Percentiles rank a stretch among this genome's conserved stretches.
Conservation (phyloP, 2,888 invertebrate genomes). For the Ophion ellenae region DNA sequence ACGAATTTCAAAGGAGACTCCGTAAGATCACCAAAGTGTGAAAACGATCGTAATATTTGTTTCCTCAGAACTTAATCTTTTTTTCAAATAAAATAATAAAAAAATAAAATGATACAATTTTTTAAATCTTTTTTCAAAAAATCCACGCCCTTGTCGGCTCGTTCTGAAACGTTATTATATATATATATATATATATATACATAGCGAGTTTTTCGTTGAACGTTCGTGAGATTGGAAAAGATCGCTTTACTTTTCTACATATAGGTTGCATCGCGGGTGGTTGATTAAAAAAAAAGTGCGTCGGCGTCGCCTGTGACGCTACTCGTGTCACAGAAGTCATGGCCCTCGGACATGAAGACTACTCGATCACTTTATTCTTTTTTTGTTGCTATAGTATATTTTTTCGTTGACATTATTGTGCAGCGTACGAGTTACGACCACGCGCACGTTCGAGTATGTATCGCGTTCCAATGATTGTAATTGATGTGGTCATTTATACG, state of each 20-base stretch:
- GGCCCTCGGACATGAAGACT: constrained; percentile 37
- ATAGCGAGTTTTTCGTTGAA: constrained; percentile 34
- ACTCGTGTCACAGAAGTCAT: constrained; percentile 41
- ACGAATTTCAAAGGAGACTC: too few species aligned
- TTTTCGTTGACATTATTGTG: constrained; percentile 8
- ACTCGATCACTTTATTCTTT: constrained; percentile 2
- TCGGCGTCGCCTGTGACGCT: constrained; percentile 52
- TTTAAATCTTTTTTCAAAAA: neutral
- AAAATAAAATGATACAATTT: too few species aligned
- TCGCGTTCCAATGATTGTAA: constrained; percentile 50
- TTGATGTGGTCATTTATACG: constrained; percentile 53
- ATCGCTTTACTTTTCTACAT: neutral
- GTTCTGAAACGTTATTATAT: neutral
- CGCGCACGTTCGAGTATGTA: constrained; percentile 36
- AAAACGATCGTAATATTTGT: too few species aligned
- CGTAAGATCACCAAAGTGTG: too few species aligned
- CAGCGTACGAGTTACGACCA: constrained; percentile 15
- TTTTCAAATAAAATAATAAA: too few species aligned
- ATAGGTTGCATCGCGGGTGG: constrained; percentile 18
- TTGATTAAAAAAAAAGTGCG: constrained; percentile 37
- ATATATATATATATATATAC: neutral
- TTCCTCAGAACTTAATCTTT: too few species aligned
- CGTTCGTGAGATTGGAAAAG: constrained; percentile 17
- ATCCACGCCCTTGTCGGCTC: neutral
- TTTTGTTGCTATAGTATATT: neutral